A percentile compares a stretch with the other conserved stretches of the same genome.
phyloP scores from a whole-genome alignment of 2,888 invertebrate genomes.

The Silvanus unidentatus region DNA sequence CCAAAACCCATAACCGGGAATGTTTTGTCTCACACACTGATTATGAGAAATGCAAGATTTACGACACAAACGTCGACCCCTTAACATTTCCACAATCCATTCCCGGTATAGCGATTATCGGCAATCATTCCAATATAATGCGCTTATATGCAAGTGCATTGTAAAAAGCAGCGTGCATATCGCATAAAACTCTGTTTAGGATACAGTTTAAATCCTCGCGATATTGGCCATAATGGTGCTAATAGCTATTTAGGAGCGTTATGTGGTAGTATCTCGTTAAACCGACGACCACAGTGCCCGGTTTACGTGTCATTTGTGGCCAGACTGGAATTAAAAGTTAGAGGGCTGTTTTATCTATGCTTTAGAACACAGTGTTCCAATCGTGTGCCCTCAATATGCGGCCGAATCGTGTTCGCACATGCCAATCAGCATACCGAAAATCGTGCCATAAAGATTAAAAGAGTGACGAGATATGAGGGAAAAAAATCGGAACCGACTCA shows the following conservation, averaged over 20 bases:
- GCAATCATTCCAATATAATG: too few relatives aligned
- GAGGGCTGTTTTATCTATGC: constrained; percentile 40
- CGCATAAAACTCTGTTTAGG: constrained; percentile 19
- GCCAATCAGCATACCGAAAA: not conserved
- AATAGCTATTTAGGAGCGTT: constrained; percentile 44
- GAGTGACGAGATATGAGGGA: too few relatives aligned
- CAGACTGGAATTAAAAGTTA: constrained; percentile 44
- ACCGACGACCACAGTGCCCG: constrained; percentile 41
- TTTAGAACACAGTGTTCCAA: not conserved
- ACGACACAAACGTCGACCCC: too few relatives aligned
- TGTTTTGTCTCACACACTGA: constrained; percentile 9
- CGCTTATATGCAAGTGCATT: not conserved
- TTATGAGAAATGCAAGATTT: too few relatives aligned
- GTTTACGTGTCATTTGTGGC: constrained; percentile 46
- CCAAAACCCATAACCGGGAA: constrained; percentile 12
- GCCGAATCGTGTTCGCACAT: constrained; percentile 7
- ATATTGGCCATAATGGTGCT: constrained; percentile 43
- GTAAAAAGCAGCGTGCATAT: constrained; percentile 14
- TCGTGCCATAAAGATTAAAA: too few relatives aligned
- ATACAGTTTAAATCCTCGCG: constrained; percentile 28
- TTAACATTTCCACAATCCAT: too few relatives aligned
- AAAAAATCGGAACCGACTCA: too few relatives aligned
- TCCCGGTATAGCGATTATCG: too few relatives aligned
- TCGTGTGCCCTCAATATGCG: not conserved
- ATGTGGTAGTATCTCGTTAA: constrained; percentile 46